phyloP scores from a whole-genome alignment of 2,888 invertebrate species.

The Cryptus armator region DNA sequence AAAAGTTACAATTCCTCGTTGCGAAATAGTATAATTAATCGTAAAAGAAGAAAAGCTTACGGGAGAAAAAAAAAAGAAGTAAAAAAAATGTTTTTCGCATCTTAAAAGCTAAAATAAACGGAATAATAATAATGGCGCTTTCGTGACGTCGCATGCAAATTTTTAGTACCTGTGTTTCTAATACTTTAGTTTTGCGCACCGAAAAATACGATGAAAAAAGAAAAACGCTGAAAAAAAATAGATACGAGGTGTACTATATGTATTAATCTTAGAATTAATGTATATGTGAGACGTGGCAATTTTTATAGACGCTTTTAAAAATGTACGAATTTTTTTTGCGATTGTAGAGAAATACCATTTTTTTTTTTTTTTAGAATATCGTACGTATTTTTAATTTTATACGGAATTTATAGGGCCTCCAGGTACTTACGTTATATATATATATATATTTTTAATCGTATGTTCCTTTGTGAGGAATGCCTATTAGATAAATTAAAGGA shows the following conservation, averaged over 20 bases:
- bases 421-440: constrained; percentile 23
- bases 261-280: constrained; percentile 65
- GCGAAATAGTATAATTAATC: constrained; percentile 41
- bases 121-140: background rate
- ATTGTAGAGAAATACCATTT: constrained; percentile 47
- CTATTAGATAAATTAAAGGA: constrained; percentile 17
- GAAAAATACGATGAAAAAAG: constrained; percentile 8
- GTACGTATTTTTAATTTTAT: constrained; percentile 19
- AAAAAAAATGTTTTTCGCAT: constrained; percentile 4
- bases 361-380: constrained; percentile 47
- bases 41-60: background rate
- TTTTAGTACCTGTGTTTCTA: constrained; percentile 43
- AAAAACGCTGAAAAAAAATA: constrained; percentile 1
- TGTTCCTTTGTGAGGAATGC: constrained; percentile 34
- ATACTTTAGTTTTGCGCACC: constrained; percentile 3
- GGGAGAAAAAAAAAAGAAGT: constrained; percentile 14
- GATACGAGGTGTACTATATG: constrained; percentile 64
- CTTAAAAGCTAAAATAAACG: constrained; percentile 11
- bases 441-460: constrained; percentile 15
- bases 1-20: constrained; percentile 24
- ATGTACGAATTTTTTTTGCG: constrained; percentile 32
- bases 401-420: constrained; percentile 37
- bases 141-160: background rate
- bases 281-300: constrained; percentile 63
- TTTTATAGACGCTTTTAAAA: constrained; percentile 40